phyloP scores from a whole-genome alignment of 2,797 vertebrate genomes.

The Pseudomugil tenellus region DNA sequence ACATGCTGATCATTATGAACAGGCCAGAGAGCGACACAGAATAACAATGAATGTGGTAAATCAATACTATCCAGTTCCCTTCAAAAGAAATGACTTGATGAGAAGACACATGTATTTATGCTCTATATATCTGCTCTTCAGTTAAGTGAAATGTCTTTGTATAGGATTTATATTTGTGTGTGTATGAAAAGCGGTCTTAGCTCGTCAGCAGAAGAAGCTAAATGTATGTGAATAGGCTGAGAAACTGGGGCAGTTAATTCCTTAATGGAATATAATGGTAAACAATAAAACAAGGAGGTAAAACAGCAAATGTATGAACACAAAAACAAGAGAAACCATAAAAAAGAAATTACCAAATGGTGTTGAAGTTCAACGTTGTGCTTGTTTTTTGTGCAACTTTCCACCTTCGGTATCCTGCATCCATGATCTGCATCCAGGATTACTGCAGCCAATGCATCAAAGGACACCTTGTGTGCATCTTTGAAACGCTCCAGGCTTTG shows the following conservation, averaged over 20 bases:
- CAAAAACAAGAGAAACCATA: background rate
- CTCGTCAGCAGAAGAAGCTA: background rate
- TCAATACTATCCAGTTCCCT: slow-evolving; percentile 63
- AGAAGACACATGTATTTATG: slow-evolving; percentile 41
- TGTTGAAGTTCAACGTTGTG: background rate
- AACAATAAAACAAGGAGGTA: background rate
- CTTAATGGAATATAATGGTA: background rate
- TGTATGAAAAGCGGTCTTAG: no score
- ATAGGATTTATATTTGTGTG: slow-evolving; percentile 7
- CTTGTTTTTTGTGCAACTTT: background rate
- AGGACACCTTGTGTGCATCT: background rate
- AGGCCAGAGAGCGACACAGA: slow-evolving; percentile 54
- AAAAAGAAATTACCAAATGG: background rate
- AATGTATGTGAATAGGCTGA: background rate
- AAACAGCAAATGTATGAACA: background rate
- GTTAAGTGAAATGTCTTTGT: background rate
- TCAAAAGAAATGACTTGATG: slow-evolving; percentile 25
- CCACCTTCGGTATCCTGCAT: background rate
- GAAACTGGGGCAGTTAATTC: background rate
- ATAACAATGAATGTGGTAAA: slow-evolving; percentile 60
- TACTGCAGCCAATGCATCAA: background rate
- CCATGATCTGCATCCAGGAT: background rate
- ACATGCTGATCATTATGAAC: slow-evolving; percentile 75
- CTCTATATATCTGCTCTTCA: slow-evolving; percentile 39
- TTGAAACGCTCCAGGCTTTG: background rate